Base-by-base conservation (phyloP, 2,797 vertebrate species). In the Anguilla obscura region DNA sequence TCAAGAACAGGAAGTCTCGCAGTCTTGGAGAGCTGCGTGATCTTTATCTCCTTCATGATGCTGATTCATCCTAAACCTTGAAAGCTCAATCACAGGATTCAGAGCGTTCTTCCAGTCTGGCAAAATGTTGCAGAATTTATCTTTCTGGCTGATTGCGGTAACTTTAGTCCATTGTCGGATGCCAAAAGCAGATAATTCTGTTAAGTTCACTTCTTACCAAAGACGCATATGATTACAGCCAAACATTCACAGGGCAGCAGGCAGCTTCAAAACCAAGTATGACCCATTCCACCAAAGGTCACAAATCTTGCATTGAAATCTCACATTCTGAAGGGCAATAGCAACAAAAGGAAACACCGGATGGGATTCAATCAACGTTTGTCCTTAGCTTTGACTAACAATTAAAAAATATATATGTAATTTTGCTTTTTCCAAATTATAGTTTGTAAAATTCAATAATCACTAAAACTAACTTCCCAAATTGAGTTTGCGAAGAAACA, bases 11-110 rank as follows among this genome's bases (percentile, higher is more conserved):
- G 56, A 86, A 86, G 54, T 45, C 12, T 79, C n/a, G 58, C 85
- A 63, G 76, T 83, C 74, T 66, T 33, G 48, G 71, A 86, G 45
- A 48, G 30, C 66, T 10, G 30, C 45, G 76, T 30, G 85, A 84
- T 86, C 79, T n/a, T n/a, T 52, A 88, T 86, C 85, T 84, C 58
- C 2, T 40, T 84, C 82, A 86, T 63, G 36, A 84, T 79, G 86
- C 93, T 95, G 94, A 95, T 92, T 96, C 94, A 94, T 92, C 88
- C 88, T 91, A 88, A 93, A 93, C 93, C 92, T 93, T 92, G 93
- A 94, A 94, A 92, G 93, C 93, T 90, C 89, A 93, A 94, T 94
- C 92, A 94, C 92, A 94, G 94, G 93, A 95, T 93, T 92, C 93
- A 94, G 93, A 93, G 82, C 90, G 89, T 87, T 84, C 89, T 91